Evolutionary conservation across 2,888 invertebrate genomes (phyloP).

Genomic region (Antheraea yamamai): DNA sequence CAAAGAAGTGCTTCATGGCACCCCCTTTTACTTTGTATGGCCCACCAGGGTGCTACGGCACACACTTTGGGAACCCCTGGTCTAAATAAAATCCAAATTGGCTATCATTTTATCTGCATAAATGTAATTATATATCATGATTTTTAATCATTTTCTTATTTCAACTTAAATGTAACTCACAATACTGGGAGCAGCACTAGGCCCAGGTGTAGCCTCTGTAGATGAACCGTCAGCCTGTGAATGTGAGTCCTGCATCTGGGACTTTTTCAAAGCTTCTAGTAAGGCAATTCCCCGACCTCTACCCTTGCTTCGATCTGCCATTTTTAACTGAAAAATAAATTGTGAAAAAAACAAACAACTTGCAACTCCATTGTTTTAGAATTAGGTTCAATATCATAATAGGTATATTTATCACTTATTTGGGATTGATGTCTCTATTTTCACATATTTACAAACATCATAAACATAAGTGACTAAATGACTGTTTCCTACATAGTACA

Average conservation of each 20-base stretch:
- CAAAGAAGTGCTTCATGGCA: no score
- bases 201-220: constrained; percentile 48
- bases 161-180: constrained; percentile 39
- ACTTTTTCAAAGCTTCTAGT: constrained; percentile 60
- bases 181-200: constrained; percentile 51
- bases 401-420: neutral
- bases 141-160: neutral
- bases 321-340: constrained; percentile 31
- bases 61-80: no score
- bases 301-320: constrained; percentile 63
- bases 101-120: neutral
- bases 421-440: neutral
- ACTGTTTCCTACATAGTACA: no score
- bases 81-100: neutral
- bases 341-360: neutral
- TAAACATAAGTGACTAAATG: no score
- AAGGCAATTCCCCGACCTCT: constrained; percentile 68
- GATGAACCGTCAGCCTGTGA: constrained; percentile 45
- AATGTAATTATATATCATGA: neutral
- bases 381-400: neutral
- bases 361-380: neutral
- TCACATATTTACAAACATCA: neutral
- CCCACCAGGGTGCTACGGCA: no score
- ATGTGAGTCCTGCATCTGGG: constrained; percentile 49
- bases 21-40: no score